phyloP scores from a whole-genome alignment of 1,140 invertebrate species.

The Micrasema minimum region DNA sequence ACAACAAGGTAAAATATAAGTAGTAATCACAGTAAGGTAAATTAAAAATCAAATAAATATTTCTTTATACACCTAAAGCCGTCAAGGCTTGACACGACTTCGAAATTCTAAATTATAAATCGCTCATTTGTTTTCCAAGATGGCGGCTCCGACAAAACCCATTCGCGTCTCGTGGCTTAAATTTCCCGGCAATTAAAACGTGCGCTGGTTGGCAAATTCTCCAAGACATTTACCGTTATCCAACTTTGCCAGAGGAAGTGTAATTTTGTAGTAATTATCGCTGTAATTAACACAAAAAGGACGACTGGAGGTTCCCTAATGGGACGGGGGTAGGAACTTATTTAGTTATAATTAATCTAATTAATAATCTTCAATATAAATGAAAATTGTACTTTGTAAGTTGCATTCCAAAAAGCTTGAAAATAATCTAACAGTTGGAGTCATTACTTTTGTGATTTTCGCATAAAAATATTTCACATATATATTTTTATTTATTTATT shows the following conservation, averaged over 20 bases:
- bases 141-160: slow-evolving; percentile 18
- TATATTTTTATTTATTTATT: no score
- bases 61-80: no score
- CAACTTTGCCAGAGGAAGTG: slow-evolving; percentile 24
- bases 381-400: no score
- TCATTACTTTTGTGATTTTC: no score
- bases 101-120: slow-evolving; percentile 20
- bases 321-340: background rate
- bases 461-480: no score
- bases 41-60: no score
- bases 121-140: slow-evolving; percentile 22
- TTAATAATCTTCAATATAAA: no score
- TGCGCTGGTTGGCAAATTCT: slow-evolving; percentile 7
- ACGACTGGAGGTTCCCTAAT: background rate
- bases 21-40: no score
- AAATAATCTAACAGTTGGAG: no score
- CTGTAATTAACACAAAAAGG: slow-evolving; percentile 40
- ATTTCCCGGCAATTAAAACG: slow-evolving; percentile 37
- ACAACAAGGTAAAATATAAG: no score
- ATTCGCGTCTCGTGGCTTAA: slow-evolving; percentile 10
- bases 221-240: slow-evolving; percentile 23
- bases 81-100: background rate
- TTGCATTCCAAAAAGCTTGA: no score
- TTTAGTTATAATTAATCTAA: no score
- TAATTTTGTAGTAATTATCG: slow-evolving; percentile 39